These are phyloP conservation scores for Halictus rubicundus DNA, from an alignment of 1,140 invertebrate genomes.

Conservation along the genomic window DNA sequence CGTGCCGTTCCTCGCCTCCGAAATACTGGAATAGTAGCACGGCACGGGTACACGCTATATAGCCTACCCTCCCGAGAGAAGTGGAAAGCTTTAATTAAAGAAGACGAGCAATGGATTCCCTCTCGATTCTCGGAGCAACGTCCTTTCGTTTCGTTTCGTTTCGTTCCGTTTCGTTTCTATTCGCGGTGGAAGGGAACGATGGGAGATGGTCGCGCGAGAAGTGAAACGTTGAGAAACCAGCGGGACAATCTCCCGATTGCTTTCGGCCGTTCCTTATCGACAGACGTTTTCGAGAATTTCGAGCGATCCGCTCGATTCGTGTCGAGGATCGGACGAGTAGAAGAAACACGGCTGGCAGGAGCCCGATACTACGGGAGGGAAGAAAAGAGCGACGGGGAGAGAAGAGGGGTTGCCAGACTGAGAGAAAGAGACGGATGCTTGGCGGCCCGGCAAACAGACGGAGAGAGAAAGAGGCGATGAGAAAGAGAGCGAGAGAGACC, in stretches of 20 bases:
- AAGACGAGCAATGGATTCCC: slow-evolving; percentile 53
- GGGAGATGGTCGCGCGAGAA: neutral
- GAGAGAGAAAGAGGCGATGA: slow-evolving; percentile 41
- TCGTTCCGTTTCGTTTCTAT: slow-evolving; percentile 11
- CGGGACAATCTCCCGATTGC: neutral
- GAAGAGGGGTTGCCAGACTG: neutral
- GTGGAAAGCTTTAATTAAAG: slow-evolving; percentile 63
- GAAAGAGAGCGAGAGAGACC: slow-evolving; percentile 27
- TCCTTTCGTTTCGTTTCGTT: neutral
- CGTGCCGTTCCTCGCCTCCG: slow-evolving; percentile 15
- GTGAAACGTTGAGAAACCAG: neutral
- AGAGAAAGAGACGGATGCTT: slow-evolving; percentile 38
- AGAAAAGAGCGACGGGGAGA: neutral
- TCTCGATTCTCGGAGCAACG: slow-evolving; percentile 33
- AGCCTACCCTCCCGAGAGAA: slow-evolving; percentile 5
- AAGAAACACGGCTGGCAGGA: slow-evolving; percentile 15
- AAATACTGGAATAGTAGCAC: neutral
- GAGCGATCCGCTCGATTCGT: neutral
- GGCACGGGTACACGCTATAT: neutral
- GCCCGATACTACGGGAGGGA: neutral
- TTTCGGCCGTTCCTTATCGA: neutral
- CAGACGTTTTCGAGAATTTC: neutral
- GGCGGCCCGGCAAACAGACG: slow-evolving; percentile 4
- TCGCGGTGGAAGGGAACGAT: slow-evolving; percentile 4
- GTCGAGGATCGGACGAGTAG: neutral